Percentiles rank a stretch among this genome's conserved stretches.
phyloP scores from a whole-genome alignment of 2,888 invertebrate genomes.

The Hemistola chrysoprasaria region DNA sequence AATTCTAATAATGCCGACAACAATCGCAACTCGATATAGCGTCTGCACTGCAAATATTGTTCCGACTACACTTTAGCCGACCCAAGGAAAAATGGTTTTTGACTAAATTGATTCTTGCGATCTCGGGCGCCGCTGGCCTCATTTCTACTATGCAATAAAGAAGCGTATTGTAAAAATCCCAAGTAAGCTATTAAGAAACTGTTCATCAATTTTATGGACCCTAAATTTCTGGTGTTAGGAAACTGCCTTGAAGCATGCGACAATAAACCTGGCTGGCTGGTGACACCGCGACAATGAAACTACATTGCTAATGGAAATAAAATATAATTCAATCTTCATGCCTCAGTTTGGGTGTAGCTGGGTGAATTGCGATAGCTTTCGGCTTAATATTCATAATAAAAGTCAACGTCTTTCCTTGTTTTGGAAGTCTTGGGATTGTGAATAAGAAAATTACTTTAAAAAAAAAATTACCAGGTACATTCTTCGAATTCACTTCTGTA shows the following conservation, averaged over 20 bases:
- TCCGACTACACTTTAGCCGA: constrained; percentile 49
- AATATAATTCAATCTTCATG: constrained; percentile 33
- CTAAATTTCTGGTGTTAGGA: constrained; percentile 71
- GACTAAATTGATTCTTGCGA: constrained; percentile 54
- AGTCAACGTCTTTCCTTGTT: background rate
- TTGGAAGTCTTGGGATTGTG: too few species aligned
- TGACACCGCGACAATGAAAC: constrained; percentile 67
- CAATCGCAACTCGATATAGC: constrained; percentile 53
- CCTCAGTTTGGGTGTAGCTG: constrained; percentile 8
- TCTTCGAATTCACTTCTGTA: constrained; percentile 8
- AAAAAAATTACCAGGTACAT: too few species aligned
- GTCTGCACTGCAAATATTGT: constrained; percentile 61
- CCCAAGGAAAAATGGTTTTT: constrained; percentile 53
- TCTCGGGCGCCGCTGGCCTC: constrained; percentile 26
- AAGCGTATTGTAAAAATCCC: constrained; percentile 41
- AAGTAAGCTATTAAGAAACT: constrained; percentile 64
- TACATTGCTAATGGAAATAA: constrained; percentile 47
- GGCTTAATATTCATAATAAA: too few species aligned
- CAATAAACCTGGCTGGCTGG: constrained; percentile 62
- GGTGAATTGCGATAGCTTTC: background rate
- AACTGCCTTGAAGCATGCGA: constrained; percentile 71
- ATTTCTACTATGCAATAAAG: constrained; percentile 32
- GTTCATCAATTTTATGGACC: constrained; percentile 77
- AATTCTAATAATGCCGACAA: constrained; percentile 61
- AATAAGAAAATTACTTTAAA: too few species aligned